Evolutionary conservation across 2,797 vertebrate species (phyloP), one percentile per base, ranked within the genome.

Genomic region (Carduelis carduelis): DNA sequence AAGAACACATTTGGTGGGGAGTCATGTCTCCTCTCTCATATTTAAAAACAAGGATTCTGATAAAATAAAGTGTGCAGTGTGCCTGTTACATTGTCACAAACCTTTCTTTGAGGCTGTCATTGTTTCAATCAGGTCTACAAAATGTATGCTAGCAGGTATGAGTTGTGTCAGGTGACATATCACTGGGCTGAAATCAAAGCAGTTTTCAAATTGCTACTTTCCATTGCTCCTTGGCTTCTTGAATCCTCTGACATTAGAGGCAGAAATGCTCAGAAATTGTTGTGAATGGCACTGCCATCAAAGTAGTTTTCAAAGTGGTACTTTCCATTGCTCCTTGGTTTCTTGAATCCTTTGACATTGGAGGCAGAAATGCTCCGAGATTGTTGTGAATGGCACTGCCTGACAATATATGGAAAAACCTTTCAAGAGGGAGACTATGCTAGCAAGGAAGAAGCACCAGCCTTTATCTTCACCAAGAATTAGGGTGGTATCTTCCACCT

Each of bases 161-260:
- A 86, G 59, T 30, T 86, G 43, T 88, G 94, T 69, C 72, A 83
- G 69, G 59, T 55, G 50, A 95, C 43, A 1, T 10, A 85, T 47
- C 65, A 69, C 39, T 41, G 46, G 22, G 44, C 57, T 86, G 69
- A 84, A 87, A 83, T 37, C 10, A 52, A 91, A 90, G 55, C 65
- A 56, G 47, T 91, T 95, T 60, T 61, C 68, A 89, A 89, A 81
- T 8, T 83, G 76, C 44, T 89, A n/a, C 78, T 94, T 96, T 95
- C 84, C 76, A 65, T 12, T 78, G 57, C 84, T 85, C 53, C 71
- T 82, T 95, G 75, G 85, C 75, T 75, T 37, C 41, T 84, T 41
- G n/a, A 35, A 70, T 74, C 74, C 60, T 64, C 75, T 63, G 78
- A 86, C 95, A 83, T 46, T 26, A 90, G 83, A 91, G 32, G 69